Evolutionary conservation across 2,113 vertebrate genomes (phyloP).

Genomic region (Entelurus aequoreus): DNA sequence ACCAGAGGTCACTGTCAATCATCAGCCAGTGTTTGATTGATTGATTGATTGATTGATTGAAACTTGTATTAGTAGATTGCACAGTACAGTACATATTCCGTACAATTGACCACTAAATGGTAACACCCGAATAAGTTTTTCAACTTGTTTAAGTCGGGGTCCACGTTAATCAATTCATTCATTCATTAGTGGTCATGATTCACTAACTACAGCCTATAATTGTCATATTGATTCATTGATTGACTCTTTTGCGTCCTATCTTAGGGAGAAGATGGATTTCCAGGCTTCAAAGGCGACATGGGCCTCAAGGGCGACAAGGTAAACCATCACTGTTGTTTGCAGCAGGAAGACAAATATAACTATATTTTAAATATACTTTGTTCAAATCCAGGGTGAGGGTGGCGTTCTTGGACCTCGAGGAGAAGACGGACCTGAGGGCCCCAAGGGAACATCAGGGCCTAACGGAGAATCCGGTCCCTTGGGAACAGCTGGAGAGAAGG

Average conservation of each 20-base stretch:
- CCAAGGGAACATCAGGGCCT: constrained; percentile 90
- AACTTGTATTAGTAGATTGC: too few species aligned
- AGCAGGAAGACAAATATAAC: background rate
- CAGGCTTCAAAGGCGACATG: constrained; percentile 99
- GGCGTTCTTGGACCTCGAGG: constrained; percentile 84
- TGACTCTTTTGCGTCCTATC: background rate
- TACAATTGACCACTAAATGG: too few species aligned
- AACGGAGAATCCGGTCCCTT: constrained; percentile 81
- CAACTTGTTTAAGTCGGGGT: too few species aligned
- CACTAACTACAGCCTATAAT: background rate
- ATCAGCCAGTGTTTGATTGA: background rate
- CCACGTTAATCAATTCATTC: too few species aligned
- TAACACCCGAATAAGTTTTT: too few species aligned
- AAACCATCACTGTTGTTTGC: constrained; percentile 42
- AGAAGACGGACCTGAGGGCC: constrained; percentile 95
- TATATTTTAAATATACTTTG: background rate
- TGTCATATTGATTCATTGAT: background rate
- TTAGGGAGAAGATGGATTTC: constrained; percentile 97
- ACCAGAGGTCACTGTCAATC: constrained; percentile 57
- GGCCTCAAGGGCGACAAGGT: constrained; percentile 95
- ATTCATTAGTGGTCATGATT: too few species aligned
- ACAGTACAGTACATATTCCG: too few species aligned
- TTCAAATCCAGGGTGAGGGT: constrained; percentile 78
- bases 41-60: background rate
- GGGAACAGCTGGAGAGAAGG: constrained; percentile 93